Conservation (phyloP, 2,888 invertebrate species). For the Tiliacea citrago region DNA sequence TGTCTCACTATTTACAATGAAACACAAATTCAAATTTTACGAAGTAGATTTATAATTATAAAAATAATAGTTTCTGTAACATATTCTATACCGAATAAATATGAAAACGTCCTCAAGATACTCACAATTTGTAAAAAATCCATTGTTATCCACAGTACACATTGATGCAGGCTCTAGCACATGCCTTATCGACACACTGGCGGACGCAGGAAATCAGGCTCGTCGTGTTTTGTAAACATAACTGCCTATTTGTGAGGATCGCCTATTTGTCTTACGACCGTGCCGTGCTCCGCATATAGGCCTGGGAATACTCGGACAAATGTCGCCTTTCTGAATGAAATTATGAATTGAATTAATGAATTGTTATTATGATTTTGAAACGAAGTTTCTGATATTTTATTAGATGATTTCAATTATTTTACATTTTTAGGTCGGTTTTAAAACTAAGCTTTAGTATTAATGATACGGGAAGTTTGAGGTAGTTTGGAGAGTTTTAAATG, state of each 20-base stretch:
- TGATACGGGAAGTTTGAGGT: neutral
- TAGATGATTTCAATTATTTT: neutral
- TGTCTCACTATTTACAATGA: neutral
- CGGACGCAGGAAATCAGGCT: slow-evolving; percentile 56
- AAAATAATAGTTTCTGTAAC: neutral
- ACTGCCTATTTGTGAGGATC: slow-evolving; percentile 41
- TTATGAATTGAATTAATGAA: too few species aligned
- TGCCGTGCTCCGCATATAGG: neutral
- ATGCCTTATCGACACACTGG: slow-evolving; percentile 61
- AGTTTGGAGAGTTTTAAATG: neutral
- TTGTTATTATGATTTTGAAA: too few species aligned
- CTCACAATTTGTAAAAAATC: slow-evolving; percentile 70
- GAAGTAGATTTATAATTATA: too few species aligned
- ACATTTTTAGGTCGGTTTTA: neutral
- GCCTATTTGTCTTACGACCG: slow-evolving; percentile 41
- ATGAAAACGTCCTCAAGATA: slow-evolving; percentile 18
- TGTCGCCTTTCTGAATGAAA: neutral
- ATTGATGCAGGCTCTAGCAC: slow-evolving; percentile 47
- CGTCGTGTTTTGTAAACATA: slow-evolving; percentile 70
- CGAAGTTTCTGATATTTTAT: neutral
- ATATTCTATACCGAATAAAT: neutral
- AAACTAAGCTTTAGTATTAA: neutral
- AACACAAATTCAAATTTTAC: neutral
- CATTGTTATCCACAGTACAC: slow-evolving; percentile 61
- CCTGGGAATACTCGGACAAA: neutral